Conservation (phyloP, 2,113 vertebrate genomes). For the Zosterops japonicus region DNA sequence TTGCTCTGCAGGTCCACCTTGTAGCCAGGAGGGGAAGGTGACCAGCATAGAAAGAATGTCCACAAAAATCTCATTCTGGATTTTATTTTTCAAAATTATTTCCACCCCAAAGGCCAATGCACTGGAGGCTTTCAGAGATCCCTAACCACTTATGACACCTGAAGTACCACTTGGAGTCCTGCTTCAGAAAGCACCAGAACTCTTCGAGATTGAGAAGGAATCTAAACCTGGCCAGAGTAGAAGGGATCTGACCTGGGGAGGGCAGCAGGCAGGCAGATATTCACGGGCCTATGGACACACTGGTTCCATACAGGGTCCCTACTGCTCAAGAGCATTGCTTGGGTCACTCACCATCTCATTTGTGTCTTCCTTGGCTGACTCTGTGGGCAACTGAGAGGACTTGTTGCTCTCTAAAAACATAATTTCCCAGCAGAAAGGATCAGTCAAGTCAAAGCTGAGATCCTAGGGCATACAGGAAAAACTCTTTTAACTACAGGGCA, state of each 20-base stretch:
- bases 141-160: not conserved
- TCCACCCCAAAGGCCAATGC: not conserved
- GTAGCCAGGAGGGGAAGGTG: not conserved
- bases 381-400: conserved; percentile 4
- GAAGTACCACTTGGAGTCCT: not conserved
- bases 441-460: conserved; percentile 82
- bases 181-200: not conserved
- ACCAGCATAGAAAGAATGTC: not conserved
- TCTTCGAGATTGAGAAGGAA: not conserved
- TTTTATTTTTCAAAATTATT: not conserved
- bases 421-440: conserved; percentile 82
- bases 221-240: not conserved
- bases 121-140: not conserved
- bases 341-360: conserved; percentile 56
- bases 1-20: not conserved
- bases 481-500: not conserved
- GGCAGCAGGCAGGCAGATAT: not conserved
- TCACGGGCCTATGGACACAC: fast-evolving
- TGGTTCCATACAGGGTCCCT: not conserved
- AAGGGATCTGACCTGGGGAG: not conserved
- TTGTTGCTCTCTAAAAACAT: conserved; percentile 67
- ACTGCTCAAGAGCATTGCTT: fast-evolving
- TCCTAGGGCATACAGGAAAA: conserved; percentile 73
- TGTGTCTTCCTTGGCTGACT: not conserved
- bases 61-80: not conserved